Conservation (phyloP, 1,140 invertebrate genomes). For the Musca domestica region DNA sequence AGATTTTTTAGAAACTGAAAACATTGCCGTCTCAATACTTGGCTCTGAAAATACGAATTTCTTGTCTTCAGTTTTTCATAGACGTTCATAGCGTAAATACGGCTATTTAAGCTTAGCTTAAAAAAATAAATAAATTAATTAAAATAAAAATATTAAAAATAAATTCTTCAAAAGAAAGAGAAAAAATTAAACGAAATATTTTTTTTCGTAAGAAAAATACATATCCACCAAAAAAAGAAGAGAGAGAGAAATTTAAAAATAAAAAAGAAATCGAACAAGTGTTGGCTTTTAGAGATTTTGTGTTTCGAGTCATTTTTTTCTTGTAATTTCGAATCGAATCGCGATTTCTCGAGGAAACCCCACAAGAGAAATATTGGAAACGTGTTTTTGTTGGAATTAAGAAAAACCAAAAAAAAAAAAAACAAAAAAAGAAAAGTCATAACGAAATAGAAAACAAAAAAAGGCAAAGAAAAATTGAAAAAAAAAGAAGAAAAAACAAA, state of each 20-base stretch:
- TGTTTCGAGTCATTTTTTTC: too few species aligned
- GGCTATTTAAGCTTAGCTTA: not conserved
- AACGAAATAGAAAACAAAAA: conserved; percentile 9
- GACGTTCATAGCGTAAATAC: conserved; percentile 13
- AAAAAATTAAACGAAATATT: not conserved
- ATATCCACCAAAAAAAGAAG: too few species aligned
- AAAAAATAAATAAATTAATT: conserved; percentile 1
- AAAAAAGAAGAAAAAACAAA: not conserved
- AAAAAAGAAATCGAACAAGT: too few species aligned
- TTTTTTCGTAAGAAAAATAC: too few species aligned
- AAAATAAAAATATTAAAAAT: not conserved
- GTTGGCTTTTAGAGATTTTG: too few species aligned
- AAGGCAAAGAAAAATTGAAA: not conserved
- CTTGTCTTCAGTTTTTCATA: conserved; percentile 22
- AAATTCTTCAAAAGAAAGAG: not conserved
- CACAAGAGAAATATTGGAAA: too few species aligned
- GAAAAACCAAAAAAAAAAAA: not conserved
- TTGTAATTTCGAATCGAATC: too few species aligned
- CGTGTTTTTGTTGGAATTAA: too few species aligned
- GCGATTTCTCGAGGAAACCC: too few species aligned
- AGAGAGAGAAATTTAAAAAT: too few species aligned
- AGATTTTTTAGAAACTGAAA: not conserved
- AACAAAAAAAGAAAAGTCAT: conserved; percentile 2
- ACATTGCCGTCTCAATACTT: conserved; percentile 4
- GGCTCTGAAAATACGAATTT: conserved; percentile 9